phyloP scores from a whole-genome alignment of 2,797 vertebrate genomes.

The Thamnophis elegans region DNA sequence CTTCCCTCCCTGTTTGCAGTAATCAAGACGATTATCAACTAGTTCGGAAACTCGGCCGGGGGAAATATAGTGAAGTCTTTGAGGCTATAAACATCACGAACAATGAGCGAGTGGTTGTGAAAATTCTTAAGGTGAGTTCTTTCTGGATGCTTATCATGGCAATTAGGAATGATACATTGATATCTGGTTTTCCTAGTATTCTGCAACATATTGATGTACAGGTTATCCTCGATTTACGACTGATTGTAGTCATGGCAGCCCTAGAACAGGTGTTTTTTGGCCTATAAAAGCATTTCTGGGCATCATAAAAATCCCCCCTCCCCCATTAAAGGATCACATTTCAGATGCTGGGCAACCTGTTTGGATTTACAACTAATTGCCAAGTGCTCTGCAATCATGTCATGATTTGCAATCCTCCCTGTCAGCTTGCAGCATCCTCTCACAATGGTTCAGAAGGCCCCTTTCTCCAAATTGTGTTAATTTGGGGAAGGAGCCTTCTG shows the following conservation, averaged over 20 bases:
- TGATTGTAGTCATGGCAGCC: neutral
- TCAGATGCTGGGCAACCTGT: neutral
- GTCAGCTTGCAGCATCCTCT: neutral
- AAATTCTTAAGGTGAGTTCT: slow-evolving; percentile 94
- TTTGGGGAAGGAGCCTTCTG: neutral
- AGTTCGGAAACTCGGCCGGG: slow-evolving; percentile 93
- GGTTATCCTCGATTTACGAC: neutral
- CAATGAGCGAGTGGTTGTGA: slow-evolving; percentile 96
- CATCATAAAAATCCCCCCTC: neutral
- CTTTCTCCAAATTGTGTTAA: neutral
- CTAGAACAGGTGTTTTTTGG: neutral
- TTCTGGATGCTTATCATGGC: neutral
- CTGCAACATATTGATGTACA: neutral
- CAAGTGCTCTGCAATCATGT: neutral
- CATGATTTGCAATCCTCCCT: neutral
- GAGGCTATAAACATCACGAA: slow-evolving; percentile 98
- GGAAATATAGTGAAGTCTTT: slow-evolving; percentile 98
- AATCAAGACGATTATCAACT: slow-evolving; percentile 98
- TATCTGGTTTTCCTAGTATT: neutral
- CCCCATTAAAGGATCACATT: neutral
- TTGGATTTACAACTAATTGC: neutral
- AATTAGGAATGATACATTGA: neutral
- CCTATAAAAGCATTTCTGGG: neutral
- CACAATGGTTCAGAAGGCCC: neutral
- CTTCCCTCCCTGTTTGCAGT: slow-evolving; percentile 70